A percentile compares a stretch with the other conserved stretches of the same genome.
Evolutionary conservation across 2,797 vertebrate genomes (phyloP).

Genomic region (Nyctalus aviator): DNA sequence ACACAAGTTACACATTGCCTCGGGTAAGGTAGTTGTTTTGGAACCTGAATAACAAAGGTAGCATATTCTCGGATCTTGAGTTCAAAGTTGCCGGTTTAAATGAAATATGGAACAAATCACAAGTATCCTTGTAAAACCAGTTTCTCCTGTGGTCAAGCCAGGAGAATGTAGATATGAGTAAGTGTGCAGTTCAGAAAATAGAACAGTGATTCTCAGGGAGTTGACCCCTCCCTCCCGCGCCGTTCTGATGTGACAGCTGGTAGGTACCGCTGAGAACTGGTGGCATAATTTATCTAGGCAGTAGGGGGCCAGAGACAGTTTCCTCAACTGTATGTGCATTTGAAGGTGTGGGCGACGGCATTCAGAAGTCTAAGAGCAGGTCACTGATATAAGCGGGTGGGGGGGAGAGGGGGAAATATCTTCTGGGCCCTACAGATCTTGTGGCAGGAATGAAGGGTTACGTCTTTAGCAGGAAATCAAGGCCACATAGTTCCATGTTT

Average conservation of each 20-base stretch:
- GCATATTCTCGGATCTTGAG: not conserved
- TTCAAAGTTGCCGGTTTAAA: constrained; percentile 1
- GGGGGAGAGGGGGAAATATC: not conserved
- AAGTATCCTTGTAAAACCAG: not conserved
- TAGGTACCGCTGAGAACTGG: not conserved
- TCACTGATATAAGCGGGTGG: not conserved
- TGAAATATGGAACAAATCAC: constrained; percentile 10
- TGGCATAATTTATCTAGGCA: not conserved
- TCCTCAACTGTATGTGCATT: not conserved
- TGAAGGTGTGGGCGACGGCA: not conserved
- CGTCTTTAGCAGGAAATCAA: not conserved
- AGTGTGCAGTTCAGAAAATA: not conserved
- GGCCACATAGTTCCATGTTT: not conserved
- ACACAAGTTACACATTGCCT: not conserved
- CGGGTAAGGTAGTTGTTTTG: not conserved
- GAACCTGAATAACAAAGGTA: not conserved
- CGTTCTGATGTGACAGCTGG: not conserved
- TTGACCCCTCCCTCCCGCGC: no score
- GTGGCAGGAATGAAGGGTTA: not conserved
- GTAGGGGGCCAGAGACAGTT: not conserved
- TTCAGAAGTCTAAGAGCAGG: not conserved
- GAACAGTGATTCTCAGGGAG: not conserved
- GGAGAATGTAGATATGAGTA: not conserved
- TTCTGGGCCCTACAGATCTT: not conserved
- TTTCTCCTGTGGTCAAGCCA: constrained; percentile 21